These are phyloP conservation scores for Whitmania pigra DNA, from an alignment of 1,140 invertebrate genomes.

Conservation along the genomic window DNA sequence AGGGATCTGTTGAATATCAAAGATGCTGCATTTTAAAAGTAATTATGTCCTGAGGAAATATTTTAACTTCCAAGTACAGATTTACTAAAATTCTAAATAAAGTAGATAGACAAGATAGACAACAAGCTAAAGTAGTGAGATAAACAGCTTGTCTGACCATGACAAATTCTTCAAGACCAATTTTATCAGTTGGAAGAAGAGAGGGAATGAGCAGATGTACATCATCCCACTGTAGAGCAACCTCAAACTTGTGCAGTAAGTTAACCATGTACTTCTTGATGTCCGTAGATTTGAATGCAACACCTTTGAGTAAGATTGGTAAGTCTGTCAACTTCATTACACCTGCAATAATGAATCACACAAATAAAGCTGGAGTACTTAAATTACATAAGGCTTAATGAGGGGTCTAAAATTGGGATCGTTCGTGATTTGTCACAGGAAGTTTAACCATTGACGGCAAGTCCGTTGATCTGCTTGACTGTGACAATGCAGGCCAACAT, in stretches of 20 bases:
- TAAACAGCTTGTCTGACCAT: too few species aligned
- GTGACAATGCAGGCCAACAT: slow-evolving; percentile 91
- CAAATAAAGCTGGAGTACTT: neutral
- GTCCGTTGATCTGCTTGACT: slow-evolving; percentile 87
- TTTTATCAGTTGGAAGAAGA: slow-evolving; percentile 68
- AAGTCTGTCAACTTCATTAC: slow-evolving; percentile 88
- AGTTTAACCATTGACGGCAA: slow-evolving; percentile 61
- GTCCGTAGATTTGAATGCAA: slow-evolving; percentile 32
- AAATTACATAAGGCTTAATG: neutral
- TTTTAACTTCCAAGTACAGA: neutral
- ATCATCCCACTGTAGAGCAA: slow-evolving; percentile 90
- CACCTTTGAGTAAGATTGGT: slow-evolving; percentile 73
- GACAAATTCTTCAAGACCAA: neutral
- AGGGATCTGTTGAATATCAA: too few species aligned
- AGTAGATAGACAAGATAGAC: neutral
- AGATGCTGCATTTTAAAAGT: neutral
- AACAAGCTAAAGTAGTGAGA: too few species aligned
- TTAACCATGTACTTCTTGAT: slow-evolving; percentile 37
- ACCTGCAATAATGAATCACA: slow-evolving; percentile 41
- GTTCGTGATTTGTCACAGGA: neutral
- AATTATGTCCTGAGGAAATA: neutral
- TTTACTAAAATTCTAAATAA: neutral
- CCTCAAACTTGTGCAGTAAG: slow-evolving; percentile 84
- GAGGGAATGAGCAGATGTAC: slow-evolving; percentile 80
- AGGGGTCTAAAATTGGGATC: neutral